Base-by-base conservation (phyloP, 2,113 vertebrate species). In the Corythoichthys haematopterus region DNA sequence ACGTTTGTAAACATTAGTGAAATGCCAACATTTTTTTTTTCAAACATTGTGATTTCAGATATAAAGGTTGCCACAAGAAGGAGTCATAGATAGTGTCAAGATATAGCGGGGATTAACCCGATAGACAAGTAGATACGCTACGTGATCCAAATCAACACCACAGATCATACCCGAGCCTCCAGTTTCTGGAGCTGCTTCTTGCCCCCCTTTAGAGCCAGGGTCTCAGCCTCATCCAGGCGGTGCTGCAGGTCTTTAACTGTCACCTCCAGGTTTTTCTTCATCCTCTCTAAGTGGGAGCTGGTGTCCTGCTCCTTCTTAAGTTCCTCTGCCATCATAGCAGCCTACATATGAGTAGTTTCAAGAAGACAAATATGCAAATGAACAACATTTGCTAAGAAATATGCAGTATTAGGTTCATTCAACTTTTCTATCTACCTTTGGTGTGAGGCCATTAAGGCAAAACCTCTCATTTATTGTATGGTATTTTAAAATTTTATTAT, bases 181-280 rank as follows among this genome's bases (percentile, higher is more conserved):
- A 93, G 84, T 69, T 93, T 94, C 84, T 91, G 91, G 67, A 91
- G 77, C 78, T 92, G 91, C 80, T 93, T 92, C 89, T 93, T 93
- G 62, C 91, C 91, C 0, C 91, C 92, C 84, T 92, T 92, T 69
- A 93, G 62, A 13, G 90, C 91, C 81, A 87, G 63, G 78, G 91
- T 94, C 75, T 97, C 95, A 55, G 94, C 94, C 20, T 96, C 95
- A 74, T 98, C 95, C 12, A 98, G 90, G 13, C 94, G 93, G 67
- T 96, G 94, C 64, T 91, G 89, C 76, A 92, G 84, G 80, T 91
- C 91, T 73, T 91, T 92, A 66, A 91, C 91, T 11, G 91, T 91
- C 66, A 89, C 65, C 77, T 97, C 96, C 91, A 94, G 90, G 91
- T 97, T 97, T 92, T 96, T 98, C 92, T 95, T 98, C 96, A 97